Base-by-base conservation (phyloP, 2,888 invertebrate genomes). In the Pseudoips prasinana region DNA sequence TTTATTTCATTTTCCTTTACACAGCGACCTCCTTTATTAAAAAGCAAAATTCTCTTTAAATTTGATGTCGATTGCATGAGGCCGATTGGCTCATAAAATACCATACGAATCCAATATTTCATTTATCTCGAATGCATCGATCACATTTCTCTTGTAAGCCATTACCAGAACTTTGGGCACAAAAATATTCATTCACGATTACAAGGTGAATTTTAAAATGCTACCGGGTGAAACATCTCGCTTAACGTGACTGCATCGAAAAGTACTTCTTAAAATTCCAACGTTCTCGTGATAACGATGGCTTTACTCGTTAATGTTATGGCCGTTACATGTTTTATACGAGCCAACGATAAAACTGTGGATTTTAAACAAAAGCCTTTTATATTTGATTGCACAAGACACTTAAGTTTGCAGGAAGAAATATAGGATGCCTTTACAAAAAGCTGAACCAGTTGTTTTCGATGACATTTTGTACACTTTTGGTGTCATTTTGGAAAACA, bases 161-260 rank as follows among this genome's bases (percentile, higher is more conserved):
- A 66, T 73, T 70, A 73, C 51, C 55, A 47, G 41, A 62, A 54
- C 39, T 59, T 47, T 46, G 46, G 49, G 36, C 35, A 31, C 56
- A 42, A 62, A 72, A 65, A 64, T 72, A 71, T 70, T 64, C 62
- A 63, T 59, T 61, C 50, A 46, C 52, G 63, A 68, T 70, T 68
- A 69, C 53, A 51, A 58, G 46, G 50, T 58, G 66, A 66, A 62
- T 66, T 64, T 65, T 60, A 62, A 69, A 63, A 60, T 40, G 70
- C 73, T 73, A 71, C 73, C 53, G 72, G 53, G 55, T 44, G 54
- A 55, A 53, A 47, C 38, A 52, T 53, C 45, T 46, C 46, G 45
- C 42, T 36, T 39, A 50, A 57, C 41, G 53, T 47, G 57, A 53
- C 45, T 43, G 43, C 50, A 55, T 54, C 47, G 45, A 51, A 42